Evolutionary conservation across 2,888 invertebrate genomes (phyloP).

Genomic region (Dicycla oo): DNA sequence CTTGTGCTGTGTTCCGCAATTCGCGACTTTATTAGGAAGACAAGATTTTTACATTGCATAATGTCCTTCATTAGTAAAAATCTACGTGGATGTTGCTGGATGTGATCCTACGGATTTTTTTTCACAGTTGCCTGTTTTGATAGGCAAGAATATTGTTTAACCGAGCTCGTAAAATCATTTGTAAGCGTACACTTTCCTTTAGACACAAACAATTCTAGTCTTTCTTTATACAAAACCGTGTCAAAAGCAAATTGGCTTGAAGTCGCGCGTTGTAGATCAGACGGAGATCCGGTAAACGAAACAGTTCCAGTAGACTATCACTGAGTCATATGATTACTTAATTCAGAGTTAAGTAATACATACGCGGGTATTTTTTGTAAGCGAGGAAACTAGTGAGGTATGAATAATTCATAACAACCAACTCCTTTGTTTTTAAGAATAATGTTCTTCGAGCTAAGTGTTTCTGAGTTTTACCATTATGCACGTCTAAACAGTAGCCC

Average conservation of each 20-base stretch:
- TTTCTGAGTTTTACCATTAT: neutral
- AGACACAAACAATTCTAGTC: constrained; percentile 14
- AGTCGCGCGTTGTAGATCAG: constrained; percentile 3
- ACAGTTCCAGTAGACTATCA: constrained; percentile 1
- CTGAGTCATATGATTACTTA: constrained; percentile 37
- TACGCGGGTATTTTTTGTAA: constrained; percentile 16
- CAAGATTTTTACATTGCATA: neutral
- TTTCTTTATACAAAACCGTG: constrained; percentile 30
- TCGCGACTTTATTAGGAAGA: neutral
- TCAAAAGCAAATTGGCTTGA: constrained; percentile 35
- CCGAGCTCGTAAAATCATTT: neutral
- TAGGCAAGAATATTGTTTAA: neutral
- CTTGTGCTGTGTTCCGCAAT: neutral
- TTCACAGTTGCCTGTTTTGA: neutral
- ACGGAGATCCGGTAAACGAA: constrained; percentile 30
- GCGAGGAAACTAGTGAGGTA: constrained; percentile 6
- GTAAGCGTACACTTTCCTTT: constrained; percentile 28
- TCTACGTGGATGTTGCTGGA: neutral
- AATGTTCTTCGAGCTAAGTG: neutral
- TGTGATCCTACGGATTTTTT: neutral
- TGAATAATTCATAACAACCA: neutral
- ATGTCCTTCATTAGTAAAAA: neutral
- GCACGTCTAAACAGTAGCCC: neutral
- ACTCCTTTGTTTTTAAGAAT: neutral
- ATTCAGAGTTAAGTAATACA: constrained; percentile 31